Percentiles rank a stretch among this genome's conserved stretches.
phyloP scores from a whole-genome alignment of 2,888 invertebrate genomes.

The Oligia fasciuncula region DNA sequence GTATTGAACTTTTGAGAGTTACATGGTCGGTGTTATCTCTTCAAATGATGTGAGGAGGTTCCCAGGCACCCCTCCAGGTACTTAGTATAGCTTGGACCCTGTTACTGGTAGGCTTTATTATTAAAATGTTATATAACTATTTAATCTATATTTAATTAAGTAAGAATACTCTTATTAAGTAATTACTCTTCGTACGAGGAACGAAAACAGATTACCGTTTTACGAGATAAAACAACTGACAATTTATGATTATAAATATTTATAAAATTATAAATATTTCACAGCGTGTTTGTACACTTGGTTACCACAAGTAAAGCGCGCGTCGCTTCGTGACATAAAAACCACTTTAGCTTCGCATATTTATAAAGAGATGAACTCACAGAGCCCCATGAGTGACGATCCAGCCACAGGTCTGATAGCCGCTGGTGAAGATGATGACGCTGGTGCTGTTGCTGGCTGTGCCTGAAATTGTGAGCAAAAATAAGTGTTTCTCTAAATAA shows the following conservation, averaged over 20 bases:
- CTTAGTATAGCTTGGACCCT: too few relatives aligned
- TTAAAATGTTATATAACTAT: neutral
- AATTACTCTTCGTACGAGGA: too few relatives aligned
- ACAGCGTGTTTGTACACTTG: neutral
- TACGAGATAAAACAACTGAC: too few relatives aligned
- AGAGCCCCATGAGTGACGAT: conserved; percentile 15
- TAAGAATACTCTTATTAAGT: too few relatives aligned
- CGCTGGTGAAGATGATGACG: neutral
- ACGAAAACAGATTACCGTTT: too few relatives aligned
- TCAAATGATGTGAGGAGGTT: neutral
- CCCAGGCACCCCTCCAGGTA: too few relatives aligned
- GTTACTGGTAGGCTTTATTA: neutral
- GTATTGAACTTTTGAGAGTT: too few relatives aligned
- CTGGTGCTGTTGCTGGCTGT: neutral
- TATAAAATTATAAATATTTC: too few relatives aligned
- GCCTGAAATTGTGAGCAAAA: neutral
- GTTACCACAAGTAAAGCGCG: neutral
- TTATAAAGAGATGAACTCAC: neutral
- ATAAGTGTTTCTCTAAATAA: neutral
- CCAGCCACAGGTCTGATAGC: neutral
- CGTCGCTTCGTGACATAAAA: neutral
- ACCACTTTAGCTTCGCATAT: neutral
- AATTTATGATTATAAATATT: too few relatives aligned
- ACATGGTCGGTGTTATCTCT: neutral
- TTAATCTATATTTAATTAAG: too few relatives aligned